phyloP scores from a whole-genome alignment of 2,113 vertebrate species.

The Tupaia tana region DNA sequence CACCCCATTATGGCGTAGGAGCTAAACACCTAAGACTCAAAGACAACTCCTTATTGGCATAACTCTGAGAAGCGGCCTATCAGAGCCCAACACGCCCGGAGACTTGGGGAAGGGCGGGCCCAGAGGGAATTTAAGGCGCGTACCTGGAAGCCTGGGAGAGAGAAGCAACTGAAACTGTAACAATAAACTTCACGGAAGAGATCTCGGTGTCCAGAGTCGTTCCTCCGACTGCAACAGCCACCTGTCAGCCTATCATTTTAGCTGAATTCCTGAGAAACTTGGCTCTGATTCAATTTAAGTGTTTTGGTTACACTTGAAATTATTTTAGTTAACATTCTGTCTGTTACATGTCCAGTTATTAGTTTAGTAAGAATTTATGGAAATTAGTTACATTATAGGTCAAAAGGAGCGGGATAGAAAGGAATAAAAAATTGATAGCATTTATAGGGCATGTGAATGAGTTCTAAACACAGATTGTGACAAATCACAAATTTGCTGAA shows the following conservation, averaged over 20 bases:
- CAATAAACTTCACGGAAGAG: too few species aligned
- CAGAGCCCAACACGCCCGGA: too few species aligned
- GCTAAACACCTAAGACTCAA: too few species aligned
- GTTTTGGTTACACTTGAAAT: not conserved
- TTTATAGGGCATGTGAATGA: not conserved
- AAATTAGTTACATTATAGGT: not conserved
- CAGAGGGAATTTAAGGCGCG: too few species aligned
- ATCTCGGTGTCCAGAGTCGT: too few species aligned
- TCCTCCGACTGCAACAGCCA: too few species aligned
- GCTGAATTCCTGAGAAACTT: conserved; percentile 5
- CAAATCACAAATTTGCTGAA: not conserved
- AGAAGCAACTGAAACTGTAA: too few species aligned
- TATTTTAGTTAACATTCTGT: not conserved
- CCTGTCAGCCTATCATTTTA: conserved; percentile 25
- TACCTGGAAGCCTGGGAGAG: too few species aligned
- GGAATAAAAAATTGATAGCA: not conserved
- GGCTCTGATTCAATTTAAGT: not conserved
- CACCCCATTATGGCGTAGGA: too few species aligned
- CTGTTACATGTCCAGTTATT: not conserved
- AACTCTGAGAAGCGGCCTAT: too few species aligned
- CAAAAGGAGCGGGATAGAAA: not conserved
- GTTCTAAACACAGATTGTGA: not conserved
- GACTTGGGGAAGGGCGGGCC: too few species aligned
- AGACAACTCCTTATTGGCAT: too few species aligned
- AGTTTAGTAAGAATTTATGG: not conserved